These are phyloP conservation scores for Crioceris asparagi DNA, from an alignment of 2,888 invertebrate genomes.

Conservation along the genomic window DNA sequence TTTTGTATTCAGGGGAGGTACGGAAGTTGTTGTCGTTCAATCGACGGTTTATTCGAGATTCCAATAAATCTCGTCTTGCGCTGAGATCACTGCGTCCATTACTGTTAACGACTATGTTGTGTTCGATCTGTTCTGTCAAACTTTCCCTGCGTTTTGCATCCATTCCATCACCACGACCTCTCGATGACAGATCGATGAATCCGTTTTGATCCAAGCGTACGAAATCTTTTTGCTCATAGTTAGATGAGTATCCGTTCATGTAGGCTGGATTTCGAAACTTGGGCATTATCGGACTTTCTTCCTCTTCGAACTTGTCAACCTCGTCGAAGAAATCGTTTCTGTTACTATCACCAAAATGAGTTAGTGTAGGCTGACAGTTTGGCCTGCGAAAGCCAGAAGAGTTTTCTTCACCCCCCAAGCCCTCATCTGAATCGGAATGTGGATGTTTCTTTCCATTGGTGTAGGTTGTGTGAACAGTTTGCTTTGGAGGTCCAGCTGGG, in stretches of 20 bases:
- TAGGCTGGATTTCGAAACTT: slow-evolving; percentile 45
- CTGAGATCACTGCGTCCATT: slow-evolving; percentile 49
- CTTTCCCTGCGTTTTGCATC: slow-evolving; percentile 47
- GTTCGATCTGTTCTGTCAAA: slow-evolving; percentile 33
- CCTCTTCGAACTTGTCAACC: slow-evolving; percentile 37
- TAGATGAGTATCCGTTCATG: slow-evolving; percentile 42
- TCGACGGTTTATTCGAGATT: slow-evolving; percentile 59
- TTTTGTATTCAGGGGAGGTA: slow-evolving; percentile 32
- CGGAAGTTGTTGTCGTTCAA: slow-evolving; percentile 35
- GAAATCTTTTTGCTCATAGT: slow-evolving; percentile 39
- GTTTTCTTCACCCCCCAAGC: slow-evolving; percentile 59
- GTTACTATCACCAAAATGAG: slow-evolving; percentile 40
- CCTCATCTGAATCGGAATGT: slow-evolving; percentile 69
- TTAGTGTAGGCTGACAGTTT: slow-evolving; percentile 27
- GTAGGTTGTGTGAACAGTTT: slow-evolving; percentile 45
- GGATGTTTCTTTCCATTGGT: slow-evolving; percentile 39
- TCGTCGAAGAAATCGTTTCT: slow-evolving; percentile 22
- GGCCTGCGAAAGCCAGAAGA: slow-evolving; percentile 31
- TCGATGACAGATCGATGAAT: slow-evolving; percentile 39
- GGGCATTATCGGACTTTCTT: slow-evolving; percentile 48
- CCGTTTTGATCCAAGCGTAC: slow-evolving; percentile 32
- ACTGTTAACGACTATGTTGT: slow-evolving; percentile 9
- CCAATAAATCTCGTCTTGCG: slow-evolving; percentile 61
- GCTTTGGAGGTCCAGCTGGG: slow-evolving; percentile 31
- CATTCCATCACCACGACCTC: slow-evolving; percentile 53